Percentiles rank a stretch among this genome's conserved stretches.
phyloP scores from a whole-genome alignment of 1,140 invertebrate genomes.

The Rhagoletis pomonella region DNA sequence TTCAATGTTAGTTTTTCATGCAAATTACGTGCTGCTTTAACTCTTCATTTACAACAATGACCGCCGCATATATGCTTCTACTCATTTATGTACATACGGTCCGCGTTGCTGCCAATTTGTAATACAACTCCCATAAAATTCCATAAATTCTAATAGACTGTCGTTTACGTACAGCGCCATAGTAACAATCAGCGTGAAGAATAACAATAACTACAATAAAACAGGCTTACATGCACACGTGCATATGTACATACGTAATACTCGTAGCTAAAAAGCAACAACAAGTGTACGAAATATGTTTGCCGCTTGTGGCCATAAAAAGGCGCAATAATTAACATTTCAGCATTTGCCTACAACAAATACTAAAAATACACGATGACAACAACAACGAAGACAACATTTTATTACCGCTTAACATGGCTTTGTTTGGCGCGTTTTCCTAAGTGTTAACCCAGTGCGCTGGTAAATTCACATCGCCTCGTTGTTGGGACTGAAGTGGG shows the following conservation, averaged over 20 bases:
- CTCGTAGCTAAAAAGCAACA: background rate
- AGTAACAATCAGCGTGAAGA: no score
- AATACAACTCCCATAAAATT: conserved; percentile 37
- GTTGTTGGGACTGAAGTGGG: conserved; percentile 30
- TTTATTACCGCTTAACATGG: conserved; percentile 19
- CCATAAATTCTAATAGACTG: conserved; percentile 35
- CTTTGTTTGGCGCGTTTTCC: conserved; percentile 4
- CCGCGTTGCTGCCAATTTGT: conserved; percentile 30
- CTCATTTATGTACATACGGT: background rate
- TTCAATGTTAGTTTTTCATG: background rate
- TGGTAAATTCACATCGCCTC: background rate
- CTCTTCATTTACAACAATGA: conserved; percentile 13
- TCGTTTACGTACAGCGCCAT: background rate
- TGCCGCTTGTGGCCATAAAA: background rate
- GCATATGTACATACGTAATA: background rate
- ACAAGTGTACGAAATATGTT: background rate
- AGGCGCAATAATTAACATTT: conserved; percentile 31
- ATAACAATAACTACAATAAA: background rate
- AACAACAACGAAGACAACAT: background rate
- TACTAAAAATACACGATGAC: background rate
- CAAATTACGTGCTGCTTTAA: background rate
- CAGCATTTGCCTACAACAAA: background rate
- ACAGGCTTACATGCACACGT: background rate
- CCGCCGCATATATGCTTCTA: background rate
- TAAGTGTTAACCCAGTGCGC: conserved; percentile 4